phyloP scores from a whole-genome alignment of 2,888 invertebrate genomes.

The Trissoscelio sp. region DNA sequence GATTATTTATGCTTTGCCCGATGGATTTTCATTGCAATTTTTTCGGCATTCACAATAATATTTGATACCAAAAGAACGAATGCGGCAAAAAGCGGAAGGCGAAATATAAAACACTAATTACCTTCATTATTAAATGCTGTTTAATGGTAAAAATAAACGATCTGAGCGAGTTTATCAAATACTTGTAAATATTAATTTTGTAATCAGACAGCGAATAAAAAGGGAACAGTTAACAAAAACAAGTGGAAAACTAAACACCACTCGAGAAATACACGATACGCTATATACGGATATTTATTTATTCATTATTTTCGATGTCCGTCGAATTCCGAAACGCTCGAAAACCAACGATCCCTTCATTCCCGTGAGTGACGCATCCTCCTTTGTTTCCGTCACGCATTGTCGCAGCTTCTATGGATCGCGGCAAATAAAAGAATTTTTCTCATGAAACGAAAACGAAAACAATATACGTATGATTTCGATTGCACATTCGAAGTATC shows the following conservation, averaged over 20 bases:
- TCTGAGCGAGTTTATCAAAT: background rate
- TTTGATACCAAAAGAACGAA: slow-evolving; percentile 28
- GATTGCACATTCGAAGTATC: slow-evolving; percentile 55
- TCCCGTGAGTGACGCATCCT: slow-evolving; percentile 55
- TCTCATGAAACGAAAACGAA: slow-evolving; percentile 62
- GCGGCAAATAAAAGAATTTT: slow-evolving; percentile 62
- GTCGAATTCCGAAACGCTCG: slow-evolving; percentile 41
- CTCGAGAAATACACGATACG: background rate
- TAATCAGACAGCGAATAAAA: background rate
- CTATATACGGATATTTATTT: slow-evolving; percentile 47
- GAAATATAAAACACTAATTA: slow-evolving; percentile 25
- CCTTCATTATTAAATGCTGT: slow-evolving; percentile 15
- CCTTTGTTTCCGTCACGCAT: slow-evolving; percentile 59
- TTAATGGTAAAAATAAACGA: slow-evolving; percentile 2
- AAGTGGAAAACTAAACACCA: background rate
- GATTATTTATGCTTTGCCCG: slow-evolving; percentile 50
- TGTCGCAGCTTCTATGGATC: slow-evolving; percentile 64
- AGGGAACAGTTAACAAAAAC: background rate
- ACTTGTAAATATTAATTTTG: slow-evolving; percentile 5
- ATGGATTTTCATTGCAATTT: slow-evolving; percentile 59
- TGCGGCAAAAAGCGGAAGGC: background rate
- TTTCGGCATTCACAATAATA: slow-evolving; percentile 32
- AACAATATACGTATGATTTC: slow-evolving; percentile 62
- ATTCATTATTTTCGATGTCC: slow-evolving; percentile 57
- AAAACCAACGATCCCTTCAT: slow-evolving; percentile 53